phyloP scores from a whole-genome alignment of 2,797 vertebrate genomes.

The Salarias fasciatus region DNA sequence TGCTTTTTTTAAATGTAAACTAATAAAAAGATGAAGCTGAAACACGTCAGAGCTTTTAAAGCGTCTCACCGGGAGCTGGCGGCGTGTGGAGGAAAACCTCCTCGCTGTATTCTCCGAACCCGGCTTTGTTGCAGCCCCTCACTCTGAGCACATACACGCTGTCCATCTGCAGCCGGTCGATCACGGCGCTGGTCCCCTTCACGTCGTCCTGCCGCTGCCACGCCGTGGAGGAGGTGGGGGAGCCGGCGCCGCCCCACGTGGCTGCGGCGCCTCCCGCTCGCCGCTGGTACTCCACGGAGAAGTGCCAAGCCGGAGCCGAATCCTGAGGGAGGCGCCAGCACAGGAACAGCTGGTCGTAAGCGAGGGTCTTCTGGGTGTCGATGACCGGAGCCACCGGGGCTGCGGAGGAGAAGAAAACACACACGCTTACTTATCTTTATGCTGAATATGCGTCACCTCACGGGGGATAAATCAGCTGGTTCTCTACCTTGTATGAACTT shows the following conservation, averaged over 20 bases:
- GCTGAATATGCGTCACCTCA: not conserved
- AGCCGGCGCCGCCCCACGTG: constrained; percentile 87
- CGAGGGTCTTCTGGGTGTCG: constrained; percentile 96
- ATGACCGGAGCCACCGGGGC: constrained; percentile 94
- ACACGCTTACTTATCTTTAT: not conserved
- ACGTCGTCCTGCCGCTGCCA: constrained; percentile 95
- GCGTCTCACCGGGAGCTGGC: constrained; percentile 89
- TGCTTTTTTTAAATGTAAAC: too few species aligned
- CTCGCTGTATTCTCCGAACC: constrained; percentile 95
- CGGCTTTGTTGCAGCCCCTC: constrained; percentile 94
- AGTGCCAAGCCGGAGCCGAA: constrained; percentile 95
- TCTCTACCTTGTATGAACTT: constrained; percentile 89
- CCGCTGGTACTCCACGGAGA: constrained; percentile 92
- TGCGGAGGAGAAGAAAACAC: constrained; percentile 59
- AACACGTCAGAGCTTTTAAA: not conserved
- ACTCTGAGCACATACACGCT: constrained; percentile 94
- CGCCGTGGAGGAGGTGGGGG: constrained; percentile 79
- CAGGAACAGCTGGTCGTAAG: constrained; percentile 96
- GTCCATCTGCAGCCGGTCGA: constrained; percentile 92
- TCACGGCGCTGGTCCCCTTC: constrained; percentile 88
- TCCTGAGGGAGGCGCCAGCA: constrained; percentile 97
- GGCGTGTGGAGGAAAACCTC: constrained; percentile 96
- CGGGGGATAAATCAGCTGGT: not conserved
- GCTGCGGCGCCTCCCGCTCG: constrained; percentile 86
- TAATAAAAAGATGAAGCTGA: constrained; percentile 1